Evolutionary conservation across 1,140 invertebrate genomes (phyloP).

Genomic region (Trichogramma pretiosum): DNA sequence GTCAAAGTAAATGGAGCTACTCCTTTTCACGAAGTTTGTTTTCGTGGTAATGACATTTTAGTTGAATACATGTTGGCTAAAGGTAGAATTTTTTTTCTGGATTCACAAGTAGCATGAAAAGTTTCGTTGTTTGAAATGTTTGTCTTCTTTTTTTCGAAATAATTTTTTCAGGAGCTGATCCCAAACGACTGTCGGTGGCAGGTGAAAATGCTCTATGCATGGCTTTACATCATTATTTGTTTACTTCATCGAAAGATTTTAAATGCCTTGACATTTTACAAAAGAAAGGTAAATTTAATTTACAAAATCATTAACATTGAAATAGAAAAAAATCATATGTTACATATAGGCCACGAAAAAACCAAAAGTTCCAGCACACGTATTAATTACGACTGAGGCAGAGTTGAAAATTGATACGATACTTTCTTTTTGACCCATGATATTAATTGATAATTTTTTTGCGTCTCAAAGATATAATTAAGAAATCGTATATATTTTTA

Average conservation of each 20-base stretch:
- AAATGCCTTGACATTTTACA: slow-evolving; percentile 20
- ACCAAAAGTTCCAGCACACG: too few relatives aligned
- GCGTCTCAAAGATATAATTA: too few relatives aligned
- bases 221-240: slow-evolving; percentile 20
- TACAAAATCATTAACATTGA: neutral
- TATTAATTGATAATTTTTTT: neutral
- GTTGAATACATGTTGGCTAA: slow-evolving; percentile 25
- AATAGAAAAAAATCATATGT: neutral
- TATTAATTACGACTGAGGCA: too few relatives aligned
- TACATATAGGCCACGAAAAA: neutral
- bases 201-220: slow-evolving; percentile 27
- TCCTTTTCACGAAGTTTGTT: slow-evolving; percentile 27
- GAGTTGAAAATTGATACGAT: too few relatives aligned
- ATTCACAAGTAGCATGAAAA: too few relatives aligned
- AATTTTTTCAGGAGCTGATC: slow-evolving; percentile 23
- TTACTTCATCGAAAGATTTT: slow-evolving; percentile 17
- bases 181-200: slow-evolving; percentile 13
- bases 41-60: slow-evolving; percentile 19
- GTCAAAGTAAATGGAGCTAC: slow-evolving; percentile 21
- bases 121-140: neutral
- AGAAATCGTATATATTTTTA: slow-evolving; percentile 4
- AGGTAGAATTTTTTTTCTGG: too few relatives aligned
- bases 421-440: too few relatives aligned
- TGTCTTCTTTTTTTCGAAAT: neutral
- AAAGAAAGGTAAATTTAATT: slow-evolving; percentile 15